Percentiles rank a stretch among this genome's conserved stretches.
Conservation (phyloP, 2,888 invertebrate species). For the Oligia strigilis region DNA sequence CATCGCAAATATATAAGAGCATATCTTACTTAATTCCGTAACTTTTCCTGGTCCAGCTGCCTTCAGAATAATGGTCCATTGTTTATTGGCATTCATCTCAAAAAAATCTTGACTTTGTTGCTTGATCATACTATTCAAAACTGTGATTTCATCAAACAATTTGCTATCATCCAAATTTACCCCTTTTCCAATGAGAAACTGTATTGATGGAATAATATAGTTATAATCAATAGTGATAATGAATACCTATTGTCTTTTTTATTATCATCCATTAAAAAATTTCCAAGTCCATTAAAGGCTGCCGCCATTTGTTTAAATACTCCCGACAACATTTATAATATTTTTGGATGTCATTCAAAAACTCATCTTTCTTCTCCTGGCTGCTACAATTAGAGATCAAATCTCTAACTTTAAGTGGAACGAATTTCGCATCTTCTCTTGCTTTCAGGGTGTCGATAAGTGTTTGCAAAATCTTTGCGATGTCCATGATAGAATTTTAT, state of each 20-base stretch:
- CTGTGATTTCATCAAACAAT: slow-evolving; percentile 22
- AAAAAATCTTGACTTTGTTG: slow-evolving; percentile 29
- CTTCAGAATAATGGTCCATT: slow-evolving; percentile 30
- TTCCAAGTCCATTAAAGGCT: slow-evolving; percentile 23
- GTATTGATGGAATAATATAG: slow-evolving; percentile 19
- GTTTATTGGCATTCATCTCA: slow-evolving; percentile 27
- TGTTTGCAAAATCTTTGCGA: slow-evolving; percentile 27
- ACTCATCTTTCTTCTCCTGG: slow-evolving; percentile 24
- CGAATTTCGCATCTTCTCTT: slow-evolving; percentile 33
- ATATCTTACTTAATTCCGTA: slow-evolving; percentile 27
- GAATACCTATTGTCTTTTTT: slow-evolving; percentile 19
- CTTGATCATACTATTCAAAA: slow-evolving; percentile 17
- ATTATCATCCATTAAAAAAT: slow-evolving; percentile 13
- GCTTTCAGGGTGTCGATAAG: slow-evolving; percentile 19
- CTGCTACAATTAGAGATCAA: slow-evolving; percentile 28
- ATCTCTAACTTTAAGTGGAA: slow-evolving; percentile 34
- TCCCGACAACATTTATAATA: slow-evolving; percentile 18
- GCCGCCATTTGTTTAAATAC: slow-evolving; percentile 24
- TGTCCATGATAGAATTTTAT: slow-evolving; percentile 35
- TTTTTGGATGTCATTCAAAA: slow-evolving; percentile 19
- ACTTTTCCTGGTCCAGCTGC: slow-evolving; percentile 26
- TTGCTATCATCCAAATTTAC: slow-evolving; percentile 9
- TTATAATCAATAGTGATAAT: slow-evolving; percentile 17
- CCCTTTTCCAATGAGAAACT: slow-evolving; percentile 20
- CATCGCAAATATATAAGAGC: slow-evolving; percentile 37